Conservation (phyloP, 2,888 invertebrate species). For the Quadriops clusia region DNA sequence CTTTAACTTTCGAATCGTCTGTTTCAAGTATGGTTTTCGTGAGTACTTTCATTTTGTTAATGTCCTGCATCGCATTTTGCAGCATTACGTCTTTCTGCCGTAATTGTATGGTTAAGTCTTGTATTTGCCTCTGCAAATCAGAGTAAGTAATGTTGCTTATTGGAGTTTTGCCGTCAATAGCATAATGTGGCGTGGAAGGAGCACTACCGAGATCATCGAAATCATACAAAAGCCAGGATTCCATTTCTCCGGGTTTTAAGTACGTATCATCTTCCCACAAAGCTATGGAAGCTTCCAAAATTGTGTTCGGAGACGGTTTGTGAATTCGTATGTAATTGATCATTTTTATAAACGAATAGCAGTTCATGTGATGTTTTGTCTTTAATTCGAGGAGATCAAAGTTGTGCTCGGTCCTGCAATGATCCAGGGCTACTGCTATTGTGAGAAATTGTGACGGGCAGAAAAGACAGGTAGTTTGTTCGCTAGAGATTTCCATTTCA, state of each 20-base stretch:
- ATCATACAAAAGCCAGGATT: conserved; percentile 73
- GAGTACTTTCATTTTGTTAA: conserved; percentile 47
- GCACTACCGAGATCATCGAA: conserved; percentile 40
- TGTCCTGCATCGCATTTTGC: conserved; percentile 48
- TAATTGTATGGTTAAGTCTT: conserved; percentile 38
- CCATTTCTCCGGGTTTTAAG: conserved; percentile 63
- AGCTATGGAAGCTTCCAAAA: conserved; percentile 37
- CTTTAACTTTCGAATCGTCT: conserved; percentile 21
- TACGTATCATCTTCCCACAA: conserved; percentile 69
- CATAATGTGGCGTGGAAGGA: conserved; percentile 36
- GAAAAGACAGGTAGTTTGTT: conserved; percentile 56
- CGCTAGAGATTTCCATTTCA: conserved; percentile 40
- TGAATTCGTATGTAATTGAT: conserved; percentile 66
- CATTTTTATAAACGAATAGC: conserved; percentile 69
- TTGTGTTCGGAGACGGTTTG: conserved; percentile 45
- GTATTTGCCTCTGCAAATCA: conserved; percentile 34
- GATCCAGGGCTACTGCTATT: conserved; percentile 52
- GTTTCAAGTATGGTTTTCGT: conserved; percentile 44
- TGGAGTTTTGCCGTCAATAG: conserved; percentile 36
- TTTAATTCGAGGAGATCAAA: conserved; percentile 56
- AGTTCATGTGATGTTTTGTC: conserved; percentile 62
- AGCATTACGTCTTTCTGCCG: conserved; percentile 48
- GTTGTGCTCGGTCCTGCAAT: conserved; percentile 52
- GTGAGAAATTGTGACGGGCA: conserved; percentile 50
- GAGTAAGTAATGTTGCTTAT: conserved; percentile 33